Evolutionary conservation across 1,140 invertebrate genomes (phyloP), one percentile per base, ranked within the genome.

Genomic region (Scaptomyza graminum): DNA sequence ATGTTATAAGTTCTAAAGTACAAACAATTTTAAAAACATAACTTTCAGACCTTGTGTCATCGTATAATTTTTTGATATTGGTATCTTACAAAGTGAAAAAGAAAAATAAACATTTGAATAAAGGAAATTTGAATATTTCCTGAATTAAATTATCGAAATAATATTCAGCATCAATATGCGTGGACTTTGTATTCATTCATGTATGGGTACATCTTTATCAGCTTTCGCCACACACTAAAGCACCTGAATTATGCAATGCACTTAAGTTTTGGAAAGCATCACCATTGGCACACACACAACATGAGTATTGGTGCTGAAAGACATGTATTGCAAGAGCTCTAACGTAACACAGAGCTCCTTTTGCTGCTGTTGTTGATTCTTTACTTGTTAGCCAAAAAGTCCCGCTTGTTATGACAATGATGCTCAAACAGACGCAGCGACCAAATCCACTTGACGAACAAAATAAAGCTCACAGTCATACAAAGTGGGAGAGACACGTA

Each of bases 301-400:
- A 57, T 47, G 60, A n/a, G 37, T 15, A 57, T 55, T 60, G 11
- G 43, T 22, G 18, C 39, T 11, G 16, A n/a, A 68, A 15, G 54
- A 59, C 59, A 77, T 63, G 74, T 67, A 77, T 78, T 76, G 50
- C 64, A 49, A 22, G 43, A 55, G 28, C 16, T 71, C 44, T 69
- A 31, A 68, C 50, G 50, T 64, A 72, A 74, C 49, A 2, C 46
- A 31, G 47, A 3, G 28, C 7, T 31, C 5, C 28, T 31, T 31
- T 11, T 56, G 52, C 44, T 6, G 44, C 18, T 49, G 63, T 11
- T 12, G 8, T 39, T 65, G 39, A 25, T 39, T 39, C 9, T 47
- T 39, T 54, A 64, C 63, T 72, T 84, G 54, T 76, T 79, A 70
- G 52, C 76, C 56, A 79, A 79, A 76, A 52, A 68, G 65, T 72